Percentiles rank a stretch among this genome's conserved stretches.
These are phyloP conservation scores for Forbesichthys agassizii DNA, from an alignment of 2,113 vertebrate genomes.

Conservation along the genomic window DNA sequence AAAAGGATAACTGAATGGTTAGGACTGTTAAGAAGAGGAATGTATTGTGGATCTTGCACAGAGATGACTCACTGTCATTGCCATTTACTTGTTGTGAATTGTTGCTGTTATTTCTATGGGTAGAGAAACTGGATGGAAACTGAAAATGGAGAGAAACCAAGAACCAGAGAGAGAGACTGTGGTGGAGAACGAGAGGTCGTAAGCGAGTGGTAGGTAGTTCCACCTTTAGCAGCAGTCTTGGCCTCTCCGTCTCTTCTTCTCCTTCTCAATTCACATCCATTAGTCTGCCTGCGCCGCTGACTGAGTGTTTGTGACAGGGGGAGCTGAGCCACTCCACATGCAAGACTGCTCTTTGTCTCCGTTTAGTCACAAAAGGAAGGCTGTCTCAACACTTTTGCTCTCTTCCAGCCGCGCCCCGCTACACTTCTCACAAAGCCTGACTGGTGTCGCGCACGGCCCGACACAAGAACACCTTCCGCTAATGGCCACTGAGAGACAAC, in stretches of 20 bases:
- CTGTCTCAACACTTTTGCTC: slow-evolving; percentile 39
- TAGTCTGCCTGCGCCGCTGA: slow-evolving; percentile 24
- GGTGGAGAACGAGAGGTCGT: neutral
- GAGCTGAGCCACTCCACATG: slow-evolving; percentile 47
- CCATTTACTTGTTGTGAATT: no score
- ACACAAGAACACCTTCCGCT: neutral
- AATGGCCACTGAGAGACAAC: neutral
- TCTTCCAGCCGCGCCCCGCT: slow-evolving; percentile 28
- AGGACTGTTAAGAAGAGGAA: no score
- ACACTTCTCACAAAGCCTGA: neutral
- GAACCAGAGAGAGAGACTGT: neutral
- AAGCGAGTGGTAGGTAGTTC: neutral
- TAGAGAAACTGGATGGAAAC: no score
- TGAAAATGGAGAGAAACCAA: no score
- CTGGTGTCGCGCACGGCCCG: neutral
- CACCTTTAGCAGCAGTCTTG: slow-evolving; percentile 4
- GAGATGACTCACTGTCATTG: no score
- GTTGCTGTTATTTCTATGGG: no score
- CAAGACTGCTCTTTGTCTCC: slow-evolving; percentile 41
- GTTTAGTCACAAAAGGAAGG: slow-evolving; percentile 26
- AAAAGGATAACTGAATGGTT: no score
- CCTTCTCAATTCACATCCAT: slow-evolving; percentile 13
- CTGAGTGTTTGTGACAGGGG: slow-evolving; percentile 52
- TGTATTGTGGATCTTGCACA: no score
- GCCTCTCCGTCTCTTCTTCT: slow-evolving; percentile 8